These are phyloP conservation scores for Mesoligia furuncula DNA, from an alignment of 2,888 invertebrate species.

Conservation along the genomic window DNA sequence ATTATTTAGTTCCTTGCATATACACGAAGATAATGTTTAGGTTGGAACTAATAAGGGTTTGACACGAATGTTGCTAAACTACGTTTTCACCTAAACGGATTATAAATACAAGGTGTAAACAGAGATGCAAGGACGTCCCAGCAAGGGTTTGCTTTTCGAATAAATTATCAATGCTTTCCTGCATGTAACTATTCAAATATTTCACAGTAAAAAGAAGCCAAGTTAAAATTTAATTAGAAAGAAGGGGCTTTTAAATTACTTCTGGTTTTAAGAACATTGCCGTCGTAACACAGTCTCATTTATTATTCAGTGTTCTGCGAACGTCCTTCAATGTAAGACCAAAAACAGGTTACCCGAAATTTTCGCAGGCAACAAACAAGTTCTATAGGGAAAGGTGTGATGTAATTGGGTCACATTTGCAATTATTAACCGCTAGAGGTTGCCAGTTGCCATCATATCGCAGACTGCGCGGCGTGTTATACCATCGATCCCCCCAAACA, in stretches of 20 bases:
- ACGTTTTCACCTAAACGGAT: background rate
- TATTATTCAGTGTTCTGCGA: constrained; percentile 18
- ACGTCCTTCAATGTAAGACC: background rate
- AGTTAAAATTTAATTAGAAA: constrained; percentile 10
- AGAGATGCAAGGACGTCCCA: constrained; percentile 14
- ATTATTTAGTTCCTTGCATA: constrained; percentile 1
- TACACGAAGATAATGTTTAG: constrained; percentile 6
- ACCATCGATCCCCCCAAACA: constrained; percentile 58
- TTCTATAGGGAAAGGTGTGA: constrained; percentile 15
- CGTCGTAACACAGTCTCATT: constrained; percentile 8
- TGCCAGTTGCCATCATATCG: constrained; percentile 39
- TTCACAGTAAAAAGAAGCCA: background rate
- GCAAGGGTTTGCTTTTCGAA: background rate
- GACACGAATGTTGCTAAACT: constrained; percentile 20
- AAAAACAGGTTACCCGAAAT: constrained; percentile 1
- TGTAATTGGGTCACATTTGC: constrained; percentile 42
- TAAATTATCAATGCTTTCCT: background rate
- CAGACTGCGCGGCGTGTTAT: constrained; percentile 59
- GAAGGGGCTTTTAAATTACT: constrained; percentile 20
- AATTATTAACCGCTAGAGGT: constrained; percentile 17
- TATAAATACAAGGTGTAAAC: no score
- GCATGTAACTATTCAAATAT: background rate
- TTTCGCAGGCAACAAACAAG: constrained; percentile 24
- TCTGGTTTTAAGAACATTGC: constrained; percentile 18
- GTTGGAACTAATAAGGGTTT: constrained; percentile 13